phyloP scores from a whole-genome alignment of 1,140 invertebrate species.

The Ptiloglossa arizonensis region DNA sequence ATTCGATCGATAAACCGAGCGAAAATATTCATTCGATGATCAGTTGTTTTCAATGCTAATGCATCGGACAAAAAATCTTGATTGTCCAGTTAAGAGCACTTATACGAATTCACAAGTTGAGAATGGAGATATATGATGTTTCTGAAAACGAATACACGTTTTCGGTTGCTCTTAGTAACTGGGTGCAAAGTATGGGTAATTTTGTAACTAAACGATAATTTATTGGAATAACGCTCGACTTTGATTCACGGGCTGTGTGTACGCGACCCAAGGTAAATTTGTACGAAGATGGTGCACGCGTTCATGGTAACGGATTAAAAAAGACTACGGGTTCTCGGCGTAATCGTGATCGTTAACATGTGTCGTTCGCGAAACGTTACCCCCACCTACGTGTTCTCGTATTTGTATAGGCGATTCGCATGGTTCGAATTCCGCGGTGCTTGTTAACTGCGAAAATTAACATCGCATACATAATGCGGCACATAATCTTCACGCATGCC shows the following conservation, averaged over 20 bases:
- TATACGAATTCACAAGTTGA: no score
- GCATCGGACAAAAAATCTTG: no score
- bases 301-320: background rate
- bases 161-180: no score
- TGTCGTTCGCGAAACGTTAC: background rate
- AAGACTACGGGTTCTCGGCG: background rate
- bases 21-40: no score
- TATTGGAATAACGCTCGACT: background rate
- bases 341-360: slow-evolving; percentile 19
- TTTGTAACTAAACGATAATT: background rate
- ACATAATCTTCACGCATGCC: background rate
- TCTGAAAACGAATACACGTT: no score
- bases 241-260: background rate
- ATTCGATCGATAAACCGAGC: no score
- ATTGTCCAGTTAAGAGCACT: no score
- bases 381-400: background rate
- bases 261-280: background rate
- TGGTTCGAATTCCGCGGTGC: slow-evolving; percentile 24
- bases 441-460: slow-evolving; percentile 26
- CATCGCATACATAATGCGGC: background rate
- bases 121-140: no score
- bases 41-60: no score
- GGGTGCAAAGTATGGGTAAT: no score
- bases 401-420: slow-evolving; percentile 4
- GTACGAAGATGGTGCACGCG: background rate